Conservation (phyloP, 2,113 vertebrate species). For the Pangasianodon hypophthalmus region DNA sequence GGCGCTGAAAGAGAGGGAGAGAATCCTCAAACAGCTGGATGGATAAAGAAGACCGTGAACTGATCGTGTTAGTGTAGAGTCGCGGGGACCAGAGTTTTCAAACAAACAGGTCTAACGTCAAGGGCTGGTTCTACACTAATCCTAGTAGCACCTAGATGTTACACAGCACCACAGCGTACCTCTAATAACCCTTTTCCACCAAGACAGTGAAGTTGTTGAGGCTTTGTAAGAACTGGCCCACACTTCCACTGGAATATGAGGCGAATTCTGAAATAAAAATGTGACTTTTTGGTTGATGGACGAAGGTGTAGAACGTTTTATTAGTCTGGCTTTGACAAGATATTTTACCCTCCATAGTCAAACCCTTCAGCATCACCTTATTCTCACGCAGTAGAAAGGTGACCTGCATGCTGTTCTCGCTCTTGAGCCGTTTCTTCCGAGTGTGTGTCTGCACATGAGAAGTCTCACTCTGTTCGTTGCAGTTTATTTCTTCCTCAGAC, state of each 20-base stretch:
- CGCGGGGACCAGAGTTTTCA: background rate
- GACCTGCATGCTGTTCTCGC: background rate
- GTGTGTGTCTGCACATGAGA: background rate
- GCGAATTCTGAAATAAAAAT: background rate
- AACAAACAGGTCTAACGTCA: background rate
- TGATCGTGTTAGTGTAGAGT: background rate
- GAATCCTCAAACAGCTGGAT: conserved; percentile 93
- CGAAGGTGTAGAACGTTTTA: background rate
- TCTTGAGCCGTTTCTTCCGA: background rate
- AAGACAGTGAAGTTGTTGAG: background rate
- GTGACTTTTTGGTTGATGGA: background rate
- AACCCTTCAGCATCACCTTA: background rate
- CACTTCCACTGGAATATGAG: background rate
- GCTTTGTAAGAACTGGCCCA: background rate
- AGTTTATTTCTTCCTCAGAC: background rate
- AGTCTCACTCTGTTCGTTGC: background rate
- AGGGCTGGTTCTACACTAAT: conserved; percentile 21
- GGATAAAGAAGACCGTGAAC: conserved; percentile 67
- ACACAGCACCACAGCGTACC: background rate
- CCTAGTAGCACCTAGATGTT: background rate
- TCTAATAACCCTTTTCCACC: background rate
- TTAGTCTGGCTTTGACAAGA: background rate
- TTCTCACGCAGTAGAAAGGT: background rate
- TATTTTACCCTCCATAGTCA: background rate
- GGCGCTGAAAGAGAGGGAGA: conserved; percentile 93